Conservation (phyloP, 2,113 vertebrate species). For the Dolichallabes microphthalmus region DNA sequence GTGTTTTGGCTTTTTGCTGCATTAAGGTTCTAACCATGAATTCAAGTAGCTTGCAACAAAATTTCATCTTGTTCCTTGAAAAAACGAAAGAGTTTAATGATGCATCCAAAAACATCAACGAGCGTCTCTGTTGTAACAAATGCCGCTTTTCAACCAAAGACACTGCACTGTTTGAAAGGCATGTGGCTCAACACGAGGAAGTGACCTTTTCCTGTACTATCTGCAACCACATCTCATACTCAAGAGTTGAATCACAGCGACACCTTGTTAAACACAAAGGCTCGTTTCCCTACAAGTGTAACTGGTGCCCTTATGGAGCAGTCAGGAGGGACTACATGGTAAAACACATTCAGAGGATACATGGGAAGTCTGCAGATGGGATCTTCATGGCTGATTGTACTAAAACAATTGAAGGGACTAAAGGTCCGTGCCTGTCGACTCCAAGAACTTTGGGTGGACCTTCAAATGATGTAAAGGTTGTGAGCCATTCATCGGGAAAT, state of each 20-base stretch:
- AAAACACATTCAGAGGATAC: constrained; percentile 85
- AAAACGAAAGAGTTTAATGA: constrained; percentile 38
- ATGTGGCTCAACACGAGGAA: constrained; percentile 77
- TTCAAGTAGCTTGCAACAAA: constrained; percentile 55
- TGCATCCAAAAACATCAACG: constrained; percentile 71
- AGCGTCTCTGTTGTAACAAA: constrained; percentile 80
- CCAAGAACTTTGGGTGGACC: constrained; percentile 9
- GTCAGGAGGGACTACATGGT: constrained; percentile 86
- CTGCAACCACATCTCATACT: constrained; percentile 82
- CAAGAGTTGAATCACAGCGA: constrained; percentile 83
- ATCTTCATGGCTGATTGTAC: constrained; percentile 34
- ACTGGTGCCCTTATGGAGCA: constrained; percentile 87
- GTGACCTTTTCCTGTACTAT: constrained; percentile 80
- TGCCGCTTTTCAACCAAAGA: constrained; percentile 84
- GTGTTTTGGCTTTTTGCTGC: not conserved
- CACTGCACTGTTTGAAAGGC: constrained; percentile 74
- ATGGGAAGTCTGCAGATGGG: constrained; percentile 67
- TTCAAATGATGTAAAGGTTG: not conserved
- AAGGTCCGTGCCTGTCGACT: constrained; percentile 4
- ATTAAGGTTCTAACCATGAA: constrained; percentile 38
- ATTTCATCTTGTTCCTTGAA: constrained; percentile 56
- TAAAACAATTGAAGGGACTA: constrained; percentile 17
- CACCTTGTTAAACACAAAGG: constrained; percentile 86
- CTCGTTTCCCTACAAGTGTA: constrained; percentile 82
- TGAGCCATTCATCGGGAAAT: constrained; percentile 13